phyloP scores from a whole-genome alignment of 2,888 invertebrate genomes.

The Silvanus unidentatus region DNA sequence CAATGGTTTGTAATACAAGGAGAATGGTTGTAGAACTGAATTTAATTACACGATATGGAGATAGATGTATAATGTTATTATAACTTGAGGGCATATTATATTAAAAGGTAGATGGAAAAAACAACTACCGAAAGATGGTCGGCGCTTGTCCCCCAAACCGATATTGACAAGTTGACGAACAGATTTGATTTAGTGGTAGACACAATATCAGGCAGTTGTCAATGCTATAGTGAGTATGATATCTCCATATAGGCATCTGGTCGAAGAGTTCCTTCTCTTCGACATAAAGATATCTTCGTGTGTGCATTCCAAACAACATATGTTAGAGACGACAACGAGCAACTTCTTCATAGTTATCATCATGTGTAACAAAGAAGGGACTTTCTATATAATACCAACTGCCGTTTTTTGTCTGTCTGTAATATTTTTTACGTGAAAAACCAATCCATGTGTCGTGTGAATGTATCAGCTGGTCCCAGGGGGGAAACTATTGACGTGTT shows the following conservation, averaged over 20 bases:
- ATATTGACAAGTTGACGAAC: conserved; percentile 13
- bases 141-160: no score
- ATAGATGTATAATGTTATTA: conserved; percentile 12
- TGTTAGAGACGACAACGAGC: not conserved
- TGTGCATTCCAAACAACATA: conserved; percentile 33
- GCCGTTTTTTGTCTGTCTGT: conserved; percentile 1
- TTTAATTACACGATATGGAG: conserved; percentile 10
- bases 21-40: conserved; percentile 18
- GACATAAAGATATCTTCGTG: conserved; percentile 37
- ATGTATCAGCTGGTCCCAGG: no score
- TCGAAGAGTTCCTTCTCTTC: conserved; percentile 29
- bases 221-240: conserved; percentile 41
- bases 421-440: not conserved
- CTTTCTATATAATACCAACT: conserved; percentile 5
- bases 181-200: conserved; percentile 37
- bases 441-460: no score
- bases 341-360: not conserved
- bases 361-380: conserved; percentile 3
- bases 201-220: conserved; percentile 36
- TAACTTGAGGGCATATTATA: conserved; percentile 2
- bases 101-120: not conserved
- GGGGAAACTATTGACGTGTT: no score
- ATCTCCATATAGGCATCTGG: conserved; percentile 45
- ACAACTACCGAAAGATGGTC: no score
- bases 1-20: conserved; percentile 28